Base-by-base conservation (phyloP, 23 tunicate species). In the Styela clava region DNA sequence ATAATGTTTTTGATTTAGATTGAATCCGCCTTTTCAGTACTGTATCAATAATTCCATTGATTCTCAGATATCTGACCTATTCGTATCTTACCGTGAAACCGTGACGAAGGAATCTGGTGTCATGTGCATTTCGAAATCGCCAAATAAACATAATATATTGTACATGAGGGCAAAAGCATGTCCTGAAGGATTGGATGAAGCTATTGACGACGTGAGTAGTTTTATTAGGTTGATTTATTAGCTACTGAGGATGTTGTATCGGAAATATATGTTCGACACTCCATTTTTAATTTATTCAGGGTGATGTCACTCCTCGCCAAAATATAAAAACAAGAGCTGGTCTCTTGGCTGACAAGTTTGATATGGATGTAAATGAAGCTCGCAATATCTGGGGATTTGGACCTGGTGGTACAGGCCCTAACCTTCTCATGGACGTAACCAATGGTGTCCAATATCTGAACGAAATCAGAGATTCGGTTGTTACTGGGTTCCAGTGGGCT, bases 371-470 rank as follows among this genome's bases (percentile, higher is more conserved):
- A 16, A 88, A 94, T 72, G 91, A 88, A 33, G 91, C 82, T 3
- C 72, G 98, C 2, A 94, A 94, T 67, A 94, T 94, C 88, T 94
- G 98, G 98, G 85, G 95, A 61, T 94, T 94, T 79, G 98, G 98
- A 2, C 98, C 98, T 19, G 91, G 89, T 27, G 72, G 29, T 7
- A 83, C 34, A 21, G 98, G 98, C 20, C 88, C 98, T 71, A 94
- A 94, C 83, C 56, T 94, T 24, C 74, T 94, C 1, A 82, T 88
- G 30, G 98, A 94, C 67, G 85, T 86, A 74, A 94, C 98, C 73
- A 94, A 89, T 71, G 98, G 95, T 63, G 98, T 94, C 28, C 98
- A 94, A 31, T 94, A 88, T 64, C 67, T 94, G 72, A 89, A 89
- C 64, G 98, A 94, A 83, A 94, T 94, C 95, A 94, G 89, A 80